These are phyloP conservation scores for Chromoteleia sp. DNA, from an alignment of 2,888 invertebrate genomes.

Conservation along the genomic window DNA sequence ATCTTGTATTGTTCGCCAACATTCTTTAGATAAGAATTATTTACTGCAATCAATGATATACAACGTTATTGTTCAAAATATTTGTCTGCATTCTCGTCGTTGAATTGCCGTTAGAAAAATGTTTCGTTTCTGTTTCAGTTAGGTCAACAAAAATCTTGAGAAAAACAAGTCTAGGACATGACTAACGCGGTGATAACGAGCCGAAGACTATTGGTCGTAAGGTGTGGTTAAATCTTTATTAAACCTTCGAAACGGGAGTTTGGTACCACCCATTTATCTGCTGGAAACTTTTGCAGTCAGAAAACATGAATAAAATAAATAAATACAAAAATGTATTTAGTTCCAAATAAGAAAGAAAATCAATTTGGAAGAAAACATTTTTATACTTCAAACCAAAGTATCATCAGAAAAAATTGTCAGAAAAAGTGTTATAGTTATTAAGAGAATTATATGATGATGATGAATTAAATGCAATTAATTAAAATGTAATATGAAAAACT, in stretches of 20 bases:
- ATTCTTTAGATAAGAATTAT: conserved; percentile 25
- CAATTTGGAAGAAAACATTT: no score
- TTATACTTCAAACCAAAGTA: no score
- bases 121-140: conserved; percentile 13
- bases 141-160: conserved; percentile 20
- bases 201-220: neutral
- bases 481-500: no score
- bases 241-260: neutral
- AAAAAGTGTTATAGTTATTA: no score
- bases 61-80: conserved; percentile 21
- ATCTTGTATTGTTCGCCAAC: no score
- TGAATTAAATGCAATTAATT: no score
- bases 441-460: no score
- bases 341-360: no score
- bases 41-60: neutral
- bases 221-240: conserved; percentile 4
- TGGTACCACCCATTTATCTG: neutral
- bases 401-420: no score
- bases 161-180: conserved; percentile 19
- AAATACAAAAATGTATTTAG: no score
- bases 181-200: conserved; percentile 15
- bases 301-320: no score
- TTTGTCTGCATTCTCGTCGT: conserved; percentile 16
- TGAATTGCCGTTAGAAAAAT: conserved; percentile 17
- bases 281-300: no score